A percentile compares a stretch with the other conserved stretches of the same genome.
Conservation (phyloP, 1,140 invertebrate genomes). For the Drosophila malerkotliana region DNA sequence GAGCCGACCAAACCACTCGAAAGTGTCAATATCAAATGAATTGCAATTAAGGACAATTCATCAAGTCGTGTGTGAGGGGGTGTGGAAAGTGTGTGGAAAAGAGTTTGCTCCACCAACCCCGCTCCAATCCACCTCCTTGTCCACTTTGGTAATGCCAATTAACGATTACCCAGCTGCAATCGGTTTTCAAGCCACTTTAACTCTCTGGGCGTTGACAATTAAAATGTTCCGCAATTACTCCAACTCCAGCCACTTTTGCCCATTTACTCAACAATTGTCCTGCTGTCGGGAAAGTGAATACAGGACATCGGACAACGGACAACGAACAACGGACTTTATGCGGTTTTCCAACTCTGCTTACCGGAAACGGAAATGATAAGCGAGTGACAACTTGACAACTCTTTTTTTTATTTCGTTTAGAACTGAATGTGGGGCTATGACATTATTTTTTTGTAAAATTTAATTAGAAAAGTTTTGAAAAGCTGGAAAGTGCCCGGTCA, state of each 20-base stretch:
- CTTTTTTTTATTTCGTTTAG: slow-evolving; percentile 27
- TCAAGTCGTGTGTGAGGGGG: slow-evolving; percentile 43
- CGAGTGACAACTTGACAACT: slow-evolving; percentile 72
- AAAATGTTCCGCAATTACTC: slow-evolving; percentile 52
- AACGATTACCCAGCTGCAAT: slow-evolving; percentile 53
- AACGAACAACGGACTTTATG: slow-evolving; percentile 43
- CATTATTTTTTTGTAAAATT: slow-evolving; percentile 53
- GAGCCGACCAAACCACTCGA: slow-evolving; percentile 34
- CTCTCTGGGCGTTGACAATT: slow-evolving; percentile 62
- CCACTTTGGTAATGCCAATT: slow-evolving; percentile 55
- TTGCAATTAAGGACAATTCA: slow-evolving; percentile 72
- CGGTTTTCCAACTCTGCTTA: slow-evolving; percentile 42
- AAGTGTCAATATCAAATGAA: slow-evolving; percentile 78
- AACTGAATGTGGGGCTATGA: slow-evolving; percentile 1
- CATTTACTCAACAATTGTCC: slow-evolving; percentile 21
- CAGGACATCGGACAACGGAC: slow-evolving; percentile 1
- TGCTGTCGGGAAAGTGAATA: not conserved
- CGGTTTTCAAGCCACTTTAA: slow-evolving; percentile 49
- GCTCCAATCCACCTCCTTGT: not conserved
- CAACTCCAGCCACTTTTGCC: slow-evolving; percentile 5
- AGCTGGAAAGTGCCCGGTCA: slow-evolving; percentile 44
- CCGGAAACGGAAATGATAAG: slow-evolving; percentile 76
- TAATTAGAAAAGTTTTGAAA: slow-evolving; percentile 65
- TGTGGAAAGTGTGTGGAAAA: slow-evolving; percentile 31
- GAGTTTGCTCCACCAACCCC: slow-evolving; percentile 11